phyloP scores from a whole-genome alignment of 2,888 invertebrate species.

The Caenorhabditis sp. region DNA sequence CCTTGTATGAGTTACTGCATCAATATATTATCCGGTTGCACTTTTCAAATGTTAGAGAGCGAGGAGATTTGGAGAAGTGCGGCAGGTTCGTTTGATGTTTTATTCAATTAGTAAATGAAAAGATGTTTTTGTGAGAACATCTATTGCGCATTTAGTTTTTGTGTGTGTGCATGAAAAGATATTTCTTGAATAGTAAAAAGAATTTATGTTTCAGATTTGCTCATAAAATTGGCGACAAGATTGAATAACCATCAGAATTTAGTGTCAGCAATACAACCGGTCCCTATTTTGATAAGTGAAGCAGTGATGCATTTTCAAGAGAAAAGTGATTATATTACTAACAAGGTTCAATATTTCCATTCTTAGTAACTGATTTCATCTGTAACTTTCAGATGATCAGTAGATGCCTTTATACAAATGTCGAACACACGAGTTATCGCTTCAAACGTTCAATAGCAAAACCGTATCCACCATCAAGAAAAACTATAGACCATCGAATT shows the following conservation, averaged over 20 bases:
- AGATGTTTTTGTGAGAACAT: too few species aligned
- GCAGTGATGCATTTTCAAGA: constrained; percentile 42
- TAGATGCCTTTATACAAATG: constrained; percentile 10
- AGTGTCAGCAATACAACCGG: constrained; percentile 22
- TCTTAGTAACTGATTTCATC: too few species aligned
- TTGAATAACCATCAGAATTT: constrained; percentile 29
- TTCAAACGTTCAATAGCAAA: constrained; percentile 4
- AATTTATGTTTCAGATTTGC: constrained; percentile 12
- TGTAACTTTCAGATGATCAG: constrained; percentile 26
- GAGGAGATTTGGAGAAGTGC: constrained; percentile 29
- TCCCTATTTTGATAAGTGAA: constrained; percentile 40
- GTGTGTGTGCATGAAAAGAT: too few species aligned
- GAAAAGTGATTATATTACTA: constrained; percentile 29
- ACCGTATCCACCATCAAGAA: constrained; percentile 2
- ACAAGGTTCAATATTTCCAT: constrained; percentile 19
- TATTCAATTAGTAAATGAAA: not conserved
- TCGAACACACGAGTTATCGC: constrained; percentile 8
- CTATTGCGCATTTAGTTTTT: too few species aligned
- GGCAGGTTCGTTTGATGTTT: constrained; percentile 12
- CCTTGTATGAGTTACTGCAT: constrained; percentile 27
- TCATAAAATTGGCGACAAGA: constrained; percentile 22
- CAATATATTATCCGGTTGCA: constrained; percentile 36
- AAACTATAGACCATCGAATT: constrained; percentile 27
- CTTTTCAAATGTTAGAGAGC: constrained; percentile 31
- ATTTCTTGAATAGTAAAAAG: not conserved